Evolutionary conservation across 2,797 vertebrate species (phyloP), one percentile per base, ranked within the genome.

Genomic region (Catostomus latipinnis): DNA sequence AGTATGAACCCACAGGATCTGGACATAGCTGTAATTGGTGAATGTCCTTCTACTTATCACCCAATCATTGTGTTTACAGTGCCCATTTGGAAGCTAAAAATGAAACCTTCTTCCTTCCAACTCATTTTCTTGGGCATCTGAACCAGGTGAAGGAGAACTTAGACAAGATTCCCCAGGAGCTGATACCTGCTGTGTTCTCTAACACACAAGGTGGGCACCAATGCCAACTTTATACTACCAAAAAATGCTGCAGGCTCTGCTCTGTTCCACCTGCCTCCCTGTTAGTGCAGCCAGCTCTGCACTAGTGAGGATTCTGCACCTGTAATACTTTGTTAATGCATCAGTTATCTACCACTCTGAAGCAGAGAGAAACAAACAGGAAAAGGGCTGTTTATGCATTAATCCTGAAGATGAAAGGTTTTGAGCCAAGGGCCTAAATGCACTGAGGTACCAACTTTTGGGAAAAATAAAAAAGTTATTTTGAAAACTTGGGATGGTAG

Each of bases 161-260:
- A 1, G 75, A 60, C 81, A 91, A 85, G 83, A 60, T 80, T 18
- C 82, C 88, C 78, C 86, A 87, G 75, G 89, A 92, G 88, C 89
- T 92, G 86, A 84, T 92, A 54, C 91, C 92, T 72, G 86, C 87
- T 53, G 84, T 90, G 82, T 94, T 90, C 90, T 89, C 89, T 22
- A 91, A 93, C 90, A 93, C 90, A 85, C 92, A 91, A 93, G 92
- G 90, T 91, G 87, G 86, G 90, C 43, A 34, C 46, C 5, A 61
- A 18, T 66, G 46, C 34, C 61, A 65, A 11, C 69, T 14, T 10
- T n/a, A 9, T 56, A 57, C 43, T 62, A 62, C 46, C 14, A 16
- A 52, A 62, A 53, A 60, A 6, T 73, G 66, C 87, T 86, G 81
- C 85, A 34, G 82, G 85, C 68, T 82, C 78, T 83, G 70, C 71